Evolutionary conservation across 2,888 invertebrate species (phyloP), one percentile per base, ranked within the genome.

Genomic region (Trisateles emortualis): DNA sequence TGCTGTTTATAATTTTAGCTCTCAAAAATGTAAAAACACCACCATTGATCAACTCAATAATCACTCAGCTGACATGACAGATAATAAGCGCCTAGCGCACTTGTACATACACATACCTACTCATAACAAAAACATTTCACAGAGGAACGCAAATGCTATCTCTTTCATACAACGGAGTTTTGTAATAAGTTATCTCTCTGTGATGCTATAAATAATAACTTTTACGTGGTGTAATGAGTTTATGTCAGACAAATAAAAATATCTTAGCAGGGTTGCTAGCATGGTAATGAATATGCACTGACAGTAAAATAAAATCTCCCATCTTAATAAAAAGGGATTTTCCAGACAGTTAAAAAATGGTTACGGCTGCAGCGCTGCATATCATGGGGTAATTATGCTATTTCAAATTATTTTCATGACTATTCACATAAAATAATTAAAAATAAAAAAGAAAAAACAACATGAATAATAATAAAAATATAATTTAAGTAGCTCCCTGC

Each of bases 41-140:
- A 90, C 87, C 86, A 90, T 88, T 87, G 77, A 80, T 79, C 74
- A 70, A 76, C 75, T 80, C 78, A 54, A 67, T 72, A 74, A 59
- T 74, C 65, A 66, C 71, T 72, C 76, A 74, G 74, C 74, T 70
- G 68, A 75, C 66, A 74, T 71, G 67, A 74, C 75, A 74, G 61
- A 38, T 49, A 50, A 17, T 33, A 35, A 13, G 49, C 48, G 49
- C 53, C 33, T 33, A 19, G 47, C 48, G 48, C 52, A 52, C 46
- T 32, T 13, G 43, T 43, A 35, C 29, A 46, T 49, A 53, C 44
- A 43, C 52, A 54, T 8, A 8, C n/a, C 26, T 6, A 8, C 41
- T 49, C 13, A 68, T 52, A 68, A 68, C 70, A 68, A 68, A 63
- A 68, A 68, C 70, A 69, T 59, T 69, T 38, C 19, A 22, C 35